Percentiles rank a stretch among this genome's conserved stretches.
Conservation (phyloP, 1,140 invertebrate species). For the Leucophenga varia region DNA sequence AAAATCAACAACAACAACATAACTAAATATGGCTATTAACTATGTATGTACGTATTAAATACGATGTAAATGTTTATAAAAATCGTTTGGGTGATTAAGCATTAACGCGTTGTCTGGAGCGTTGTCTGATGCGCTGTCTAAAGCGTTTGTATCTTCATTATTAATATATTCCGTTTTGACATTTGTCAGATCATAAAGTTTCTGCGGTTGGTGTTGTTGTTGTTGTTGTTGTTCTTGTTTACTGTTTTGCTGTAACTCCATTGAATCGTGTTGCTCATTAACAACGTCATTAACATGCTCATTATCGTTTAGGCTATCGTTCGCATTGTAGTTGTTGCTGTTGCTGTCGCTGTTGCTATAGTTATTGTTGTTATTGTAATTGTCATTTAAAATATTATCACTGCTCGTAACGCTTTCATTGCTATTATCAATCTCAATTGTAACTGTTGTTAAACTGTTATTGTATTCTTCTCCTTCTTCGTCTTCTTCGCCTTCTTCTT, state of each 20-base stretch:
- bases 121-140: constrained; percentile 12
- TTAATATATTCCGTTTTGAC: no score
- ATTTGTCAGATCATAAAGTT: no score
- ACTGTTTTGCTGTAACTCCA: constrained; percentile 9
- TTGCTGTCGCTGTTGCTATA: constrained; percentile 2
- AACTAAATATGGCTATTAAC: no score
- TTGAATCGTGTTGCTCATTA: constrained; percentile 12
- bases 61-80: no score
- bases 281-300: constrained; percentile 19
- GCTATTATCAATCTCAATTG: constrained; percentile 14
- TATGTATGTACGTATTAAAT: no score
- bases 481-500: constrained; percentile 2
- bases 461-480: no score
- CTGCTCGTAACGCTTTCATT: constrained; percentile 23
- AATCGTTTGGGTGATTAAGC: no score
- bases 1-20: no score
- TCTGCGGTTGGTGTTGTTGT: not conserved
- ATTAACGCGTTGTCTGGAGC: not conserved
- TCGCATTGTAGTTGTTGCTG: not conserved
- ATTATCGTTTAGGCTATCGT: constrained; percentile 12
- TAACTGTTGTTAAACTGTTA: no score
- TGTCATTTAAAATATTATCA: no score
- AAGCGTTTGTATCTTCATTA: constrained; percentile 7
- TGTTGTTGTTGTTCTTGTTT: constrained; percentile 2
- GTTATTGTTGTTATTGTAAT: constrained; percentile 5